Base-by-base conservation (phyloP, 64 coral and sea anemone genomes). In the Stichodactyla helianthus region DNA sequence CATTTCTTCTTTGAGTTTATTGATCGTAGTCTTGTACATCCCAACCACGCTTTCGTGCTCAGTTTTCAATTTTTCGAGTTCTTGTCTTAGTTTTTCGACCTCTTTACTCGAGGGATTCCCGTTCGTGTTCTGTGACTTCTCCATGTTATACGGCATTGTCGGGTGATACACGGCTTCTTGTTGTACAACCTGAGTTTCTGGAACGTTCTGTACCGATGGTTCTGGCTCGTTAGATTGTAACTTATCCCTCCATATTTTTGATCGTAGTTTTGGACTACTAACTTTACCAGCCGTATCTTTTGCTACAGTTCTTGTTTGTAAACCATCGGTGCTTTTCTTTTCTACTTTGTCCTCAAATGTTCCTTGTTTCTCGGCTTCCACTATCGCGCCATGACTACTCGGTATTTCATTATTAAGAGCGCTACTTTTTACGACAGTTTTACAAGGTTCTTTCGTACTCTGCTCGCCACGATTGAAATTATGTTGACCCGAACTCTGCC, bases 1-100 rank as follows among this genome's bases (percentile, higher is more conserved):
- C 79, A 99, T 13, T 83, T 95, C 87, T 16, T 88, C 77, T 83
- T 90, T 84, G 19, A 99, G 87, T 81, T 95, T 83, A 14, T 56
- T 85, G 52, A 99, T 89, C 67, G 83, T 99, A n/a, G 87, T 92
- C 54, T 95, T 87, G 59, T 95, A 99, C 65, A 79, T 67, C 50
- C 58, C 79, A 86, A 87, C 51, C 70, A 92, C 61, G 2, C 10
- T 25, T 67, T 90, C 82, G n/a, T 92, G 82, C 53, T 98, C 95
- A 35, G 65, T 65, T 60, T 92, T 88, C 8, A 92, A 79, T 85
- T 77, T 87, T n/a, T 86, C 78, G 16, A 94, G 84, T 71, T 98
- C 92, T 54, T 94, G 84, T 89, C 84, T 89, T 9, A 95, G 79
- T n/a, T 85, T 89, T 17, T 95, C 55, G 16, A 89, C 84, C 12